These are phyloP conservation scores for Xiphophorus maculatus DNA, from an alignment of 2,113 vertebrate genomes.

Conservation along the genomic window DNA sequence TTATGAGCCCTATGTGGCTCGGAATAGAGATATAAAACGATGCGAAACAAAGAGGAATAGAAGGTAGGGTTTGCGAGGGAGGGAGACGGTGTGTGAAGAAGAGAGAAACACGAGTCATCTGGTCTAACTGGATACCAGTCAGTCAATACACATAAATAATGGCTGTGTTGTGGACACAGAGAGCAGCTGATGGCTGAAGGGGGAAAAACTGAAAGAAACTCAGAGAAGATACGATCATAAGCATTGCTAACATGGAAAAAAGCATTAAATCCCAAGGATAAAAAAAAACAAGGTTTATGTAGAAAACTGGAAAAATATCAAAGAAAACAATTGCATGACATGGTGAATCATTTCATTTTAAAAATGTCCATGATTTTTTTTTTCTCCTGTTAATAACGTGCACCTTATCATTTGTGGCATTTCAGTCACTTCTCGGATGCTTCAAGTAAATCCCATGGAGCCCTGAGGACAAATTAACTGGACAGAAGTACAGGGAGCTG, in stretches of 20 bases:
- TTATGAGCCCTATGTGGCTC: constrained; percentile 15
- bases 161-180: constrained; percentile 16
- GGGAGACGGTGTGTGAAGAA: constrained; percentile 1
- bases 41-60: constrained; percentile 2
- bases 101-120: constrained; percentile 10
- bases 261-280: constrained; percentile 2
- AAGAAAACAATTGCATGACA: constrained; percentile 28
- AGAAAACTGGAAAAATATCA: constrained; percentile 25
- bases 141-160: constrained; percentile 47
- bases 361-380: not conserved
- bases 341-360: not conserved
- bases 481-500: not conserved
- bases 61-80: not conserved
- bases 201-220: constrained; percentile 13
- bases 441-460: not conserved
- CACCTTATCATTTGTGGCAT: constrained; percentile 20
- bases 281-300: constrained; percentile 22
- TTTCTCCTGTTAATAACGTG: constrained; percentile 4
- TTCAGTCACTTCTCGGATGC: constrained; percentile 24
- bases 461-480: not conserved
- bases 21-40: constrained; percentile 34
- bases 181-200: not conserved
- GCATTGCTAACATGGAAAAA: not conserved
- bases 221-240: constrained; percentile 27
- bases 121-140: constrained; percentile 29